A percentile compares a stretch with the other conserved stretches of the same genome.
Evolutionary conservation across 2,888 invertebrate genomes (phyloP).

Genomic region (Campoplex nolae): DNA sequence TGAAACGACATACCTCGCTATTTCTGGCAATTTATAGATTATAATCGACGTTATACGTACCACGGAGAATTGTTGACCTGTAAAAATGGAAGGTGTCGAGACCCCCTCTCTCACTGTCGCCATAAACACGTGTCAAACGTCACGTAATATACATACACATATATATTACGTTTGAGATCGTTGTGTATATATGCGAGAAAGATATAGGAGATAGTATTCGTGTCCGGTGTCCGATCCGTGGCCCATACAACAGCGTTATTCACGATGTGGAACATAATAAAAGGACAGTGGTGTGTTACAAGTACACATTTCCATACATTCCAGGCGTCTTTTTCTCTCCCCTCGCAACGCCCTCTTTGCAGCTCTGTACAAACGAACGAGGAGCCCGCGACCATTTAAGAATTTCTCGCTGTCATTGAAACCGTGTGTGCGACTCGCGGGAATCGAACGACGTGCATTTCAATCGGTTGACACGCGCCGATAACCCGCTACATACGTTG

Average conservation of each 20-base stretch:
- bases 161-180: slow-evolving; percentile 30
- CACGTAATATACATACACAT: slow-evolving; percentile 75
- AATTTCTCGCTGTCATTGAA: slow-evolving; percentile 78
- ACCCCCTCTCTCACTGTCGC: slow-evolving; percentile 74
- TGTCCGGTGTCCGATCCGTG: slow-evolving; percentile 62
- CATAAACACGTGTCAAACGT: slow-evolving; percentile 82
- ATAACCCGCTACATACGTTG: slow-evolving; percentile 70
- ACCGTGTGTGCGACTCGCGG: slow-evolving; percentile 69
- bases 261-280: slow-evolving; percentile 81
- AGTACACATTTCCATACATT: slow-evolving; percentile 81
- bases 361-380: slow-evolving; percentile 14
- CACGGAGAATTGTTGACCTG: slow-evolving; percentile 35
- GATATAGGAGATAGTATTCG: slow-evolving; percentile 46
- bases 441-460: slow-evolving; percentile 76
- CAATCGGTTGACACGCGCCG: slow-evolving; percentile 80
- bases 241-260: slow-evolving; percentile 59
- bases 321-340: slow-evolving; percentile 70
- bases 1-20: slow-evolving; percentile 17
- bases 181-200: slow-evolving; percentile 23
- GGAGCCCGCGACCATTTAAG: slow-evolving; percentile 78
- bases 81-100: slow-evolving; percentile 72
- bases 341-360: slow-evolving; percentile 12
- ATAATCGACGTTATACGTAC: slow-evolving; percentile 5
- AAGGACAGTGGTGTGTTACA: slow-evolving; percentile 74
- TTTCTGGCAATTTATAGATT: slow-evolving; percentile 41